Base-by-base conservation (phyloP, 2,888 invertebrate genomes). In the Stictocephala bisonia region DNA sequence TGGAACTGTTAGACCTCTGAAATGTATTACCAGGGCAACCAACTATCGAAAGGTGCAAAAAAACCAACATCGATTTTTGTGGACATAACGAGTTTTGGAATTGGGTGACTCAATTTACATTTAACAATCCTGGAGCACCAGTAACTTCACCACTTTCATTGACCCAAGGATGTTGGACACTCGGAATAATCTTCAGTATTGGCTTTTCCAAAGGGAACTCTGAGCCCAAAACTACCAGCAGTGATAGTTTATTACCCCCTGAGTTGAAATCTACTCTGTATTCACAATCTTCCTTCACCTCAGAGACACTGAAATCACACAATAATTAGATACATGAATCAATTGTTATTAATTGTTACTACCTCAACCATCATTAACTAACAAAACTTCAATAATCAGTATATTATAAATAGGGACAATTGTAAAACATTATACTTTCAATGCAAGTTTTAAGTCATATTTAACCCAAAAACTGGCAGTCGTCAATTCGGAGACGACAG, bases 161-260 rank as follows among this genome's bases (percentile, higher is more conserved):
- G 0, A 93, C 87, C 93, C 93, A 94, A 0, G 89, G 89, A 83
- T 94, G 94, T 9, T 85, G 84, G 72, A 93, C 86, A 0, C 86
- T 83, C 0, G 93, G 93, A 72, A 88, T 87, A 4, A 93, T 85
- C 80, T 88, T 87, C 74, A 93, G 86, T 24, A 87, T 85, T 4
- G 93, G 94, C 81, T 90, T 91, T 79, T 92, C 92, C 81, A 89
- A 87, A 13, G 94, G 94, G 84, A 93, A 94, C 75, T 92, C 90
- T 1, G 88, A 87, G 18, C 89, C 86, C 71, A 94, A 81, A 20
- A 89, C 84, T 22, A 93, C 89, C 81, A 88, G 88, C 76, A 94
- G 84, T 73, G 88, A 87, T 84, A 93, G 88, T 80, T 87, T 88
- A 79, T 87, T 88, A 18, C 87, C 88, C 24, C 89, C 90, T 44